A percentile compares a stretch with the other conserved stretches of the same genome.
These are phyloP conservation scores for Melipona beecheii DNA, from an alignment of 2,888 invertebrate species.

Conservation along the genomic window DNA sequence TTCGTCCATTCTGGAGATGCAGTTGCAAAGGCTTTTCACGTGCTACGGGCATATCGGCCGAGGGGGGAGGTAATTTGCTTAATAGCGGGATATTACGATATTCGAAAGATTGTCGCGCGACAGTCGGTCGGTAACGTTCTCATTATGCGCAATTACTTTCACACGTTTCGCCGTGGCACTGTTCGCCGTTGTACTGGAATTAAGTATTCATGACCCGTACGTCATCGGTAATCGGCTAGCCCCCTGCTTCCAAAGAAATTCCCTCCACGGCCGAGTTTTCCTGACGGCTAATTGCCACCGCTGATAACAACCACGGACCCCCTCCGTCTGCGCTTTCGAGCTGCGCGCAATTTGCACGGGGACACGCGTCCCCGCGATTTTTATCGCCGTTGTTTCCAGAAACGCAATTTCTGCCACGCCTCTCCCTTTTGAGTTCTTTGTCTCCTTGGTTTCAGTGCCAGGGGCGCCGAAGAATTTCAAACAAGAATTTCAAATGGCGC, in stretches of 20 bases:
- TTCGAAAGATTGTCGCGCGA: conserved; percentile 55
- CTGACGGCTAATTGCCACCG: conserved; percentile 45
- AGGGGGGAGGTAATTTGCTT: conserved; percentile 35
- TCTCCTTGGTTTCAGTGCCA: background rate
- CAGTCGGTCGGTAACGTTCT: conserved; percentile 33
- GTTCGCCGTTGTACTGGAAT: too few species aligned
- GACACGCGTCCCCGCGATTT: conserved; percentile 50
- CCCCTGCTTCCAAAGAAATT: conserved; percentile 49
- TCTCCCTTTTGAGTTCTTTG: background rate
- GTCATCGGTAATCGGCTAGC: conserved; percentile 53
- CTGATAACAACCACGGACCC: conserved; percentile 47
- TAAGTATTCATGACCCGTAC: conserved; percentile 58
- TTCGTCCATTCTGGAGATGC: background rate
- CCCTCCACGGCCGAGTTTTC: conserved; percentile 29
- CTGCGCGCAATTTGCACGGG: background rate
- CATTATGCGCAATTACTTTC: conserved; percentile 55
- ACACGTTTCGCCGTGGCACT: conserved; percentile 28
- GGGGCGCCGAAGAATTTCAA: too few species aligned
- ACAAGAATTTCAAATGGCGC: too few species aligned
- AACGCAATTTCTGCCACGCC: background rate
- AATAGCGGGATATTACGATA: conserved; percentile 49
- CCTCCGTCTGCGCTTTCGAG: conserved; percentile 34
- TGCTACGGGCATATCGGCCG: background rate
- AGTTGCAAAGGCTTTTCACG: background rate
- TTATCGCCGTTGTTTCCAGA: conserved; percentile 48